A percentile compares a stretch with the other conserved stretches of the same genome.
phyloP scores from a whole-genome alignment of 2,113 vertebrate genomes.

The Spilogale gracilis region DNA sequence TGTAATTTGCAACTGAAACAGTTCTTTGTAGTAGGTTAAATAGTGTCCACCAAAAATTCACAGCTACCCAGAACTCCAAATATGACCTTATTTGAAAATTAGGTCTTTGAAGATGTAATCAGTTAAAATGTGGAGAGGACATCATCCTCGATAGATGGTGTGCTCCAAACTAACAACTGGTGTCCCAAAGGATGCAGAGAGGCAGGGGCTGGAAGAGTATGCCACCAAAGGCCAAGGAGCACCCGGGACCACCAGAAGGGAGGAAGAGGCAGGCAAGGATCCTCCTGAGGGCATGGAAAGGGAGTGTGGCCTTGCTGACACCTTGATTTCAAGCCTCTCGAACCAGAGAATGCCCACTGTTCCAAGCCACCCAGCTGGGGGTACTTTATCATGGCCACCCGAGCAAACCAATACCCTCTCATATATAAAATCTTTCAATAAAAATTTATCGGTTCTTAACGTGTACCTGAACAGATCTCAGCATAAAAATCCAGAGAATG shows the following conservation, averaged over 20 bases:
- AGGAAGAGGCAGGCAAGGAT: background rate
- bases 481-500: background rate
- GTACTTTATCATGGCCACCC: background rate
- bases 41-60: background rate
- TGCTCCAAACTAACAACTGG: background rate
- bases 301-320: background rate
- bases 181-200: background rate
- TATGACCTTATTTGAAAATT: conserved; percentile 1
- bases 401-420: background rate
- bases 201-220: background rate
- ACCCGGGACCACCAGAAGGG: background rate
- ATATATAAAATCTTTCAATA: background rate
- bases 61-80: background rate
- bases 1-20: background rate
- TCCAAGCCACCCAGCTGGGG: background rate
- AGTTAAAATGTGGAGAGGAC: background rate
- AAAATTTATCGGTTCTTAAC: background rate
- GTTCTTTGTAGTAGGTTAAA: background rate
- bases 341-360: background rate
- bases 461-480: background rate
- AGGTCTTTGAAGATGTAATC: background rate
- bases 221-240: background rate
- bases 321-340: background rate
- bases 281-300: too few species aligned
- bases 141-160: background rate